Base-by-base conservation (phyloP, 2,797 vertebrate species). In the Gorsachius magnificus region DNA sequence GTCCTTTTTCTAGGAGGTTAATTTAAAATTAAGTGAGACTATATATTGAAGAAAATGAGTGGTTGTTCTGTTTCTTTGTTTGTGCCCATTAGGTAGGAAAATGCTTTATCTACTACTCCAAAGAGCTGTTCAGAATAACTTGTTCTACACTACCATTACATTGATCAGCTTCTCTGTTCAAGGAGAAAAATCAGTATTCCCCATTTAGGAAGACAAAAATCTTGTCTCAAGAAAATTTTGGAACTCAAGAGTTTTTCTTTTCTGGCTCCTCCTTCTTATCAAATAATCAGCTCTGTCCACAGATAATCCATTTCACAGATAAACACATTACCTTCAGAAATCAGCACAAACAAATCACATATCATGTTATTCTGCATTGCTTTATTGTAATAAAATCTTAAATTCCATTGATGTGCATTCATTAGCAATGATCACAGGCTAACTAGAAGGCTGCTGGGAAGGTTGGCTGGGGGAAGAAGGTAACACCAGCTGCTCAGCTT, bases 31-130 rank as follows among this genome's bases (percentile, higher is more conserved):
- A 66, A 83, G 19, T 25, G 17, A 65, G 24, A 69, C 50, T 11
- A 46, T 2, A 8, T 4, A 33, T 0, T 35, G 25, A 71, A 51
- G 16, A 57, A 25, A 38, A n/a, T 46, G 9, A 71, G 6, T 2
- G 3, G 29, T 58, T 22, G 18, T 15, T 91, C 36, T 48, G 5
- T 21, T 83, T 68, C 13, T 56, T 53, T 20, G 12, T n/a, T 57
- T 25, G 56, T n/a, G 76, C 22, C 64, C 28, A 36, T 57, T 68
- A 71, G 26, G 19, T 29, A 83, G 31, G 35, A 81, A 95, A 61
- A 43, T 20, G 24, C 13, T 90, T 71, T 82, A 57, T 36, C 70
- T 60, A 31, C 38, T 75, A 19, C 66, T 33, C 74, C 53, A 35
- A 89, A 50, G 4, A 75, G 45, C 57, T 81, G 54, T 15, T 77